Conservation (phyloP, 2,888 invertebrate species). For the Eupeodes latifasciatus region DNA sequence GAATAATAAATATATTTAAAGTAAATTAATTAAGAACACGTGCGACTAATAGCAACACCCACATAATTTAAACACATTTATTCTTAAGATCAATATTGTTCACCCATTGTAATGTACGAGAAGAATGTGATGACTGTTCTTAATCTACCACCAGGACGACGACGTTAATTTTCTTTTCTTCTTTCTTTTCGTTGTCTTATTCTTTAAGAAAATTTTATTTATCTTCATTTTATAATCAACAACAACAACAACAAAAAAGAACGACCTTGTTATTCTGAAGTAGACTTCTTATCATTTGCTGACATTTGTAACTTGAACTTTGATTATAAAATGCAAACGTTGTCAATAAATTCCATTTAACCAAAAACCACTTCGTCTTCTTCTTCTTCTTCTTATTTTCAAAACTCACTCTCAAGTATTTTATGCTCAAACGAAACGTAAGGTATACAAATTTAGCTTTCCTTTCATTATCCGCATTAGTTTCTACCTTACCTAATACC, state of each 20-base stretch:
- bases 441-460: constrained; percentile 29
- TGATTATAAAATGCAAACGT: constrained; percentile 51
- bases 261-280: background rate
- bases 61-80: background rate
- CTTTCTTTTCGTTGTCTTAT: background rate
- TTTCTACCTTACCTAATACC: constrained; percentile 15
- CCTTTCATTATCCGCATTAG: constrained; percentile 41
- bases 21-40: background rate
- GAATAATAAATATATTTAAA: background rate
- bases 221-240: constrained; percentile 3
- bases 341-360: constrained; percentile 24
- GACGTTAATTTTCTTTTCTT: background rate
- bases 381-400: too few relatives aligned
- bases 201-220: background rate
- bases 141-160: background rate
- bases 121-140: background rate
- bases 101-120: background rate
- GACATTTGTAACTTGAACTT: constrained; percentile 26
- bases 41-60: background rate
- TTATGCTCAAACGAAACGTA: constrained; percentile 18
- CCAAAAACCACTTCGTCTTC: background rate
- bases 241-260: background rate
- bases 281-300: constrained; percentile 22
- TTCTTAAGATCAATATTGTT: background rate
- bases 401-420: constrained; percentile 13